Base-by-base conservation (phyloP, 2,797 vertebrate genomes). In the Alexandromys oeconomus region DNA sequence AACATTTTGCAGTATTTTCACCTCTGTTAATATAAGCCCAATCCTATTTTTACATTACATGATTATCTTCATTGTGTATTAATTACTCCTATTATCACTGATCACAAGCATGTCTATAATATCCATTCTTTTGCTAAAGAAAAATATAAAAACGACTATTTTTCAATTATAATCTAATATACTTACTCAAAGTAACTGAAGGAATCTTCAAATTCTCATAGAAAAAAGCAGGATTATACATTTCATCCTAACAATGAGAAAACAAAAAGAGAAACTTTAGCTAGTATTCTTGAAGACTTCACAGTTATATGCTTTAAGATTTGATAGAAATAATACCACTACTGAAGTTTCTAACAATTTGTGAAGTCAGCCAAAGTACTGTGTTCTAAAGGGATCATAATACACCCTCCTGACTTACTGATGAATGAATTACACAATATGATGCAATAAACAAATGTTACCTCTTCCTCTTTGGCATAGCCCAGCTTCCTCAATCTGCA, bases 391-490 rank as follows among this genome's bases (percentile, higher is more conserved):
- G 7, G 25, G 25, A 23, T 89, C 65, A 92, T 43, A 67, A 61
- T 48, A 17, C 13, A 65, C 12, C 71, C 74, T 91, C 29, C 31
- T 87, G 69, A 97, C 77, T 87, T 89, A 92, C 19, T 89, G 67
- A 86, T 2, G 9, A 19, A 73, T 19, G 34, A 92, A 87, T 29
- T 76, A 34, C 4, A 87, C 10, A 1, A 82, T 12, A 46, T 27
- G 67, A 51, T 5, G 63, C 2, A 86, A 46, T 48, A 82, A 92
- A 79, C 6, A 73, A 25, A 73, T 4, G 43, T 61, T 97, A 99
- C 99, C 99, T 99, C 98, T 93, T 99, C 99, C 95, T 99, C 98
- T 12, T 98, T 98, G 1, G 98, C 98, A 97, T 99, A 99, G 40
- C 99, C 99, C 98, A 99, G 98, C 93, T 98, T 98, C 19, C 97